Base-by-base conservation (phyloP, 2,797 vertebrate genomes). In the Ctenosaura bakeri region DNA sequence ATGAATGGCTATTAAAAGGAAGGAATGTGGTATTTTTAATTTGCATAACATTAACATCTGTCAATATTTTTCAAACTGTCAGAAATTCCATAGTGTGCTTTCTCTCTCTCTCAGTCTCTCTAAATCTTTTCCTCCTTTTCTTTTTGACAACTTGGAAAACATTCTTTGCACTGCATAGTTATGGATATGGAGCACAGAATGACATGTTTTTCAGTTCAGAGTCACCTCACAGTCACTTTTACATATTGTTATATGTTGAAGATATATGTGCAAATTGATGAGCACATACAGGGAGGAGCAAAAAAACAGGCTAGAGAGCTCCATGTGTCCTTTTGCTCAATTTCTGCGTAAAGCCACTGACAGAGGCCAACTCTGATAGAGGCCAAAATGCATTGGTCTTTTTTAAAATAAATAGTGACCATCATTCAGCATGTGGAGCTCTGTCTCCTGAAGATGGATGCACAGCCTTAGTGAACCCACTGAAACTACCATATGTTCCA, bases 1-100 rank as follows among this genome's bases (percentile, higher is more conserved):
- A 85, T 92, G 91, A 93, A 95, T 83, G 93, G 64, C 91, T 32
- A 90, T 46, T n/a, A 90, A 91, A 91, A 90, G 90, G 83, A 93
- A 91, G 86, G 87, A 89, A 92, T 90, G 89, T 76, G 91, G 91
- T 85, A 93, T 91, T 93, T 92, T 94, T 79, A 86, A 94, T 87
- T 83, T 95, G 54, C 89, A 94, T 95, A 64, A 93, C 90, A 76
- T 91, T 92, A 93, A 87, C 73, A 93, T 86, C 87, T 94, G 90
- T 94, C 93, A 94, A 95, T 94, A 96, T 59, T 92, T 95, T 96
- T 94, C 91, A 95, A 90, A 94, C 92, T 91, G 94, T 90, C 93
- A 96, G 91, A 89, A 96, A 95, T 84, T 89, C 91, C 94, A 94
- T 90, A 89, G 85, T 94, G 92, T 93, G 95, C 96, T 69, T n/a